phyloP scores from a whole-genome alignment of 2,888 invertebrate species.

The Callosobruchus maculatus region DNA sequence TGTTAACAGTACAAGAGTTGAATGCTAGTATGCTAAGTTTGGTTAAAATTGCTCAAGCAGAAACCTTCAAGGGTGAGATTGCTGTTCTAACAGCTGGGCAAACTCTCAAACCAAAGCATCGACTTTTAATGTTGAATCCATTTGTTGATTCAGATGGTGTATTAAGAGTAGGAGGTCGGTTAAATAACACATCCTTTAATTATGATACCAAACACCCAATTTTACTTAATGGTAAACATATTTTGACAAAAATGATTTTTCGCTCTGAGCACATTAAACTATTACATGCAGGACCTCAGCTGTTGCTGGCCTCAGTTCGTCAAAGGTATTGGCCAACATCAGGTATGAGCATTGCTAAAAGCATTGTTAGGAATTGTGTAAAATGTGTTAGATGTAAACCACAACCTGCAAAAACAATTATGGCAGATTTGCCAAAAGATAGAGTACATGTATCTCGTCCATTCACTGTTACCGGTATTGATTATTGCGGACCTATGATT shows the following conservation, averaged over 20 bases:
- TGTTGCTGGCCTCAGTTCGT: background rate
- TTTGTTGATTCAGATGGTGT: constrained; percentile 12
- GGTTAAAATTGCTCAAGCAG: too few relatives aligned
- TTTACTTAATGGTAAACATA: constrained; percentile 4
- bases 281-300: constrained; percentile 7
- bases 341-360: background rate
- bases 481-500: background rate
- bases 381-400: background rate
- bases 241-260: constrained; percentile 2
- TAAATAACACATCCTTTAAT: constrained; percentile 7
- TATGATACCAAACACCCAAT: constrained; percentile 7
- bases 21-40: too few relatives aligned
- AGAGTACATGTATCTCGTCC: too few relatives aligned
- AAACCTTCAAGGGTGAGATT: too few relatives aligned
- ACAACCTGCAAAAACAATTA: too few relatives aligned
- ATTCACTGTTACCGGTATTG: too few relatives aligned
- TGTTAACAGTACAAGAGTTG: too few relatives aligned
- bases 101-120: too few relatives aligned
- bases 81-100: too few relatives aligned
- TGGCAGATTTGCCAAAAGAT: too few relatives aligned
- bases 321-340: constrained; percentile 9
- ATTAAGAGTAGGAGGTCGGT: constrained; percentile 16
- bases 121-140: constrained; percentile 7
- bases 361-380: background rate
- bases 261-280: constrained; percentile 4